Percentiles rank a stretch among this genome's conserved stretches.
phyloP scores from a whole-genome alignment of 2,797 vertebrate species.

The Pipistrellus pygmaeus region DNA sequence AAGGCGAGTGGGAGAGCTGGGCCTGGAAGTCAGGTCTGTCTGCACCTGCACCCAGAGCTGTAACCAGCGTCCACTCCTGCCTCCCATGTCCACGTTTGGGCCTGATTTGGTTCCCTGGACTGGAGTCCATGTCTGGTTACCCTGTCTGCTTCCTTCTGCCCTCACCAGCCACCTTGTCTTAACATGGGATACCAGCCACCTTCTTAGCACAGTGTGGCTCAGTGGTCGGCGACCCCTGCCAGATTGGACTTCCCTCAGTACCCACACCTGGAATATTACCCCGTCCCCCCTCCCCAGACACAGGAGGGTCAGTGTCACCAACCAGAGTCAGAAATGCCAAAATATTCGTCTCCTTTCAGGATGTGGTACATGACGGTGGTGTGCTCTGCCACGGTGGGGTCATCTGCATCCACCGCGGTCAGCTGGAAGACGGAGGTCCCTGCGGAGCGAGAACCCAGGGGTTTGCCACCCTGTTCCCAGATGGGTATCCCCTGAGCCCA shows the following conservation, averaged over 20 bases:
- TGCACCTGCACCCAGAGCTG: not conserved
- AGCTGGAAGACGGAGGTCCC: constrained; percentile 88
- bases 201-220: not conserved
- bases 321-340: constrained; percentile 87
- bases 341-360: constrained; percentile 84
- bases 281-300: not conserved
- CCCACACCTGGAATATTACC: not conserved
- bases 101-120: not conserved
- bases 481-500: not conserved
- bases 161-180: not conserved
- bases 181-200: accelerated
- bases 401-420: constrained; percentile 89
- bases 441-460: constrained; percentile 70
- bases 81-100: not conserved
- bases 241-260: not conserved
- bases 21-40: not conserved
- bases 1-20: not conserved
- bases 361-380: constrained; percentile 87
- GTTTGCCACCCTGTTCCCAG: not conserved
- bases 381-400: constrained; percentile 88
- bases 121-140: not conserved
- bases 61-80: not conserved
- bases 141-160: not conserved
- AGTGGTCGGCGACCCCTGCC: not conserved
- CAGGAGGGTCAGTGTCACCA: not conserved